A percentile compares a stretch with the other conserved stretches of the same genome.
Conservation (phyloP, 2,113 vertebrate genomes). For the Origma solitaria region DNA sequence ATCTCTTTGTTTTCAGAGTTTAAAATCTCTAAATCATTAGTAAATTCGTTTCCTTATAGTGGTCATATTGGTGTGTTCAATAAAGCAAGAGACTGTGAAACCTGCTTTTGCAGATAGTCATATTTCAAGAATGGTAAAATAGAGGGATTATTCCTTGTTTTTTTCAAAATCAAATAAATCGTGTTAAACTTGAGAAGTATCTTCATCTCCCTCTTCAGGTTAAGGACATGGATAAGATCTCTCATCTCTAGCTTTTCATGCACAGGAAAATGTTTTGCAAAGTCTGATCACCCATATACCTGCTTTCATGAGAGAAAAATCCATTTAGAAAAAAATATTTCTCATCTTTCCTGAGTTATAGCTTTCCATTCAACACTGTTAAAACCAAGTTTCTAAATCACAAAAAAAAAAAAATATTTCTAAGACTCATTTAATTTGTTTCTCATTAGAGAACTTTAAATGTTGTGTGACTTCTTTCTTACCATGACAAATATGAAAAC, state of each 20-base stretch:
- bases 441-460: not conserved
- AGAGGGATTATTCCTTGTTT: not conserved
- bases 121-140: not conserved
- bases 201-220: not conserved
- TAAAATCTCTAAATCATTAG: not conserved
- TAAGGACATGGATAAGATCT: not conserved
- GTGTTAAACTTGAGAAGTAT: not conserved
- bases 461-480: not conserved
- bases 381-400: not conserved
- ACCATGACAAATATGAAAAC: not conserved
- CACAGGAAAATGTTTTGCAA: not conserved
- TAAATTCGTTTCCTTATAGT: not conserved
- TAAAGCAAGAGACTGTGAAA: not conserved
- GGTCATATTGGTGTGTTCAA: not conserved
- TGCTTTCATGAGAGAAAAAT: not conserved
- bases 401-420: not conserved
- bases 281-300: not conserved
- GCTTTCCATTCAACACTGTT: not conserved
- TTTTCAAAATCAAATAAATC: not conserved
- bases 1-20: not conserved
- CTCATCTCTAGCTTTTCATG: not conserved
- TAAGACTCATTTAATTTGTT: not conserved
- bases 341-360: not conserved
- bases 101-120: not conserved
- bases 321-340: not conserved